Evolutionary conservation across 2,797 vertebrate genomes (phyloP).

Genomic region (Falco novaeseelandiae): DNA sequence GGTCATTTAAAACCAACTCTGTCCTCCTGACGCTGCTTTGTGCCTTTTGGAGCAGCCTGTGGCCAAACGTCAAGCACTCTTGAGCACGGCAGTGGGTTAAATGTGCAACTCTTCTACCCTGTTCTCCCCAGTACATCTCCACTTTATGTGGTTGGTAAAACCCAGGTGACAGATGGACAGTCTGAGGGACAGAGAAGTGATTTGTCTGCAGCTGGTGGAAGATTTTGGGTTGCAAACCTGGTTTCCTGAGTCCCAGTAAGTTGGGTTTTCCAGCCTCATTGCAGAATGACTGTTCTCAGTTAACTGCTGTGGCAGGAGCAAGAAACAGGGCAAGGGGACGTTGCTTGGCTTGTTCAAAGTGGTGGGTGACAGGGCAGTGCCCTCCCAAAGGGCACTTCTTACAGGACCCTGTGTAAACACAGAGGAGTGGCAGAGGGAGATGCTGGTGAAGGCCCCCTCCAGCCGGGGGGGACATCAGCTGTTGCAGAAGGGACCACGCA

Average conservation of each 20-base stretch:
- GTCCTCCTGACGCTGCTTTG: not conserved
- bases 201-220: not conserved
- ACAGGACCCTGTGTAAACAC: rapidly evolving
- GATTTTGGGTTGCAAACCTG: not conserved
- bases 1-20: not conserved
- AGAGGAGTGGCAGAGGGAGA: not conserved
- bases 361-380: too few species aligned
- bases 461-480: not conserved
- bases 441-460: not conserved
- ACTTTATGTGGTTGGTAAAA: not conserved
- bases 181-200: not conserved
- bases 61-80: not conserved
- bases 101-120: not conserved
- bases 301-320: rapidly evolving
- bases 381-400: not conserved
- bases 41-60: not conserved
- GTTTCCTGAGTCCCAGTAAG: not conserved
- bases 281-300: not conserved
- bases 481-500: rapidly evolving
- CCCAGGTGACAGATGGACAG: not conserved
- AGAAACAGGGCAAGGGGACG: not conserved
- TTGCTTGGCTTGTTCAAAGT: not conserved
- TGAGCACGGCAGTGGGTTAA: not conserved
- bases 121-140: not conserved
- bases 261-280: not conserved